Evolutionary conservation across 30 jellyfish, hydroid and myxozoan genomes (phyloP), one percentile per base, ranked within the genome.

Genomic region (Aurelia sp.): DNA sequence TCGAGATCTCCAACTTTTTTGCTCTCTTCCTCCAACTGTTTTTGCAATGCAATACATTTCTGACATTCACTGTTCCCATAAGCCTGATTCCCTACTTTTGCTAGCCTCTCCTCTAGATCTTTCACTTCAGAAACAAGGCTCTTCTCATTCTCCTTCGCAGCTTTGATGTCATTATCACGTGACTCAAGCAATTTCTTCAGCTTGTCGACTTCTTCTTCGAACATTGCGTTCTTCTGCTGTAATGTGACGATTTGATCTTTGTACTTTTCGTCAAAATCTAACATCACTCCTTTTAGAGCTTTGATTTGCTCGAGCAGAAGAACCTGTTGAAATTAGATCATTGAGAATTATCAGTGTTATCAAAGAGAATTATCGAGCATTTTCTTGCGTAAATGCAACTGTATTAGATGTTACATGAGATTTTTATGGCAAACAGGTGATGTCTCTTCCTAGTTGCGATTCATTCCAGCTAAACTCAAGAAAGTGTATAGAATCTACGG

Each of bases 271-370:
- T 78, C 89, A 15, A 62, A 62, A 40, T 78, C 89, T 7, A 78
- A 40, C 79, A 78, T 78, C 12, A 78, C 21, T 11, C 89, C 89
- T 44, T 78, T 78, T 41, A 78, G 51, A 10, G 80, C 79, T 51
- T 66, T 68, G 21, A 78, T 78, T 73, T 78, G 89, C 35, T 78
- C 89, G 0, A 78, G 78, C 3, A 78, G 79, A 16, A 76, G 86
- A 31, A 60, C 55, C 55, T 44, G 16, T 44, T 44, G 15, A 44
- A 9, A 16, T 44, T 6, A 44, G 10, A 7, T 8, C 8, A 44
- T 7, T 44, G 55, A 44, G 16, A 44, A 7, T 7, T 44, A 44
- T 40, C 11, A 40, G 11, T 40, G 11, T 27, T 27, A 27, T 27
- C 2, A 2, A 2, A 27, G 2, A 27, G 33, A 2, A 27, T 0